Base-by-base conservation (phyloP, 2,888 invertebrate species). In the Plutella xylostella region DNA sequence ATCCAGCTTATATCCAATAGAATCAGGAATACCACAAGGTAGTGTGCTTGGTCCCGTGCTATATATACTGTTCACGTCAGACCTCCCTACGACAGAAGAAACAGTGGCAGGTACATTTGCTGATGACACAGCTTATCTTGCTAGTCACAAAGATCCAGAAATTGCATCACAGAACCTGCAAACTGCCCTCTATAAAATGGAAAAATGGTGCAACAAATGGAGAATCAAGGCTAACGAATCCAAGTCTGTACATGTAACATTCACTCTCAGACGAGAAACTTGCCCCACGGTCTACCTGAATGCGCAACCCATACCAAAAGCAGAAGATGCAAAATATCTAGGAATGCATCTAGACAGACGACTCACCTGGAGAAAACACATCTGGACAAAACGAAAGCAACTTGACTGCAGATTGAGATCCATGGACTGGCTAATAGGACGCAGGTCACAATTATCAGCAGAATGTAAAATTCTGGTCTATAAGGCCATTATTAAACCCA, bases 311-410 rank as follows among this genome's bases (percentile, higher is more conserved):
- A 39, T 53, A 11, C 45, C 53, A 3, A 51, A 53, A 35, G 30
- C 25, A 2, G 38, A 53, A 12, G 35, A 42, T 15, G 54, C 49
- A 1, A 55, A 47, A 38, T 56, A 55, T 42, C 30, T 54, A 2
- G 52, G 50, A 4, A 46, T 54, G 38, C 50, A 56, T 20, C 43
- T 55, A 5, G 52, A 53, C 28, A 34, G 48, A 15, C 38, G 44
- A 18, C 45, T 53, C 0, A 52, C 49, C 12, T 55, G 52, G 53
- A 40, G 42, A 35, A 55, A 50, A 20, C 52, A 55, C 25, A 54
- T 55, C 7, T 49, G 43, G 31, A 46, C 40, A 9, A 53, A 55
- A 18, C 31, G 49, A 3, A 43, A 46, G 41, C 40, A 48, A 31
- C 45, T 51, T 2, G 42, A 45, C n/a, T 17, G 41, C 7, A 21